Conservation (phyloP, 2,888 invertebrate genomes). For the Nephrotoma flavescens region DNA sequence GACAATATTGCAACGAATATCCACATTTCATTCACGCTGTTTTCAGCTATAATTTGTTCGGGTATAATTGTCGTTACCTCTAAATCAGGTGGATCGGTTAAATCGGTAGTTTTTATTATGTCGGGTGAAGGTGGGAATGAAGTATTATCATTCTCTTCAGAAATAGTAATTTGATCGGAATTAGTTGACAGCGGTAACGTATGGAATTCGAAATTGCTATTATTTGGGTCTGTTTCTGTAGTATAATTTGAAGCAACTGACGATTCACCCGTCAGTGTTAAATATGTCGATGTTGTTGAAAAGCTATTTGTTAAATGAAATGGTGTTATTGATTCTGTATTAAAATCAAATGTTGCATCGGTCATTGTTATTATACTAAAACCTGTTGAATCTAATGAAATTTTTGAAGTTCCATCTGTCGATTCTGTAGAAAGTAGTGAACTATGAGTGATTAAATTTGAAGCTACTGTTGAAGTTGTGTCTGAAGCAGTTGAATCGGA, state of each 20-base stretch:
- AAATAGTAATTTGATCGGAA: too few species aligned
- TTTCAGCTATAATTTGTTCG: not conserved
- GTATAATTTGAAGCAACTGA: too few species aligned
- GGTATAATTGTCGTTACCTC: not conserved
- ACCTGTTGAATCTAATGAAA: not conserved
- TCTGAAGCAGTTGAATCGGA: too few species aligned
- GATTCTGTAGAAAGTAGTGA: too few species aligned
- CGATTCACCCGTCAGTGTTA: too few species aligned
- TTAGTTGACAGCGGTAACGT: too few species aligned
- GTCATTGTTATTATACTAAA: not conserved
- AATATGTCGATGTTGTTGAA: not conserved
- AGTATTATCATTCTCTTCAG: not conserved
- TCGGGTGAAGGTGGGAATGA: not conserved
- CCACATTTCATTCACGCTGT: not conserved
- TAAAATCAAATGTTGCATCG: not conserved
- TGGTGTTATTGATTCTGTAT: not conserved
- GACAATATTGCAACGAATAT: not conserved
- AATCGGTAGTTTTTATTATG: not conserved
- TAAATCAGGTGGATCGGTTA: not conserved
- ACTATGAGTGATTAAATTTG: not conserved
- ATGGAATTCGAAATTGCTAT: too few species aligned
- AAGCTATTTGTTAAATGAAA: not conserved
- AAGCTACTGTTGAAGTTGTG: not conserved
- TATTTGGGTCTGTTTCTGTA: not conserved
- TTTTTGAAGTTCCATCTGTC: too few species aligned